Evolutionary conservation across 2,797 vertebrate species (phyloP).

Genomic region (Euphonia xanthogaster): DNA sequence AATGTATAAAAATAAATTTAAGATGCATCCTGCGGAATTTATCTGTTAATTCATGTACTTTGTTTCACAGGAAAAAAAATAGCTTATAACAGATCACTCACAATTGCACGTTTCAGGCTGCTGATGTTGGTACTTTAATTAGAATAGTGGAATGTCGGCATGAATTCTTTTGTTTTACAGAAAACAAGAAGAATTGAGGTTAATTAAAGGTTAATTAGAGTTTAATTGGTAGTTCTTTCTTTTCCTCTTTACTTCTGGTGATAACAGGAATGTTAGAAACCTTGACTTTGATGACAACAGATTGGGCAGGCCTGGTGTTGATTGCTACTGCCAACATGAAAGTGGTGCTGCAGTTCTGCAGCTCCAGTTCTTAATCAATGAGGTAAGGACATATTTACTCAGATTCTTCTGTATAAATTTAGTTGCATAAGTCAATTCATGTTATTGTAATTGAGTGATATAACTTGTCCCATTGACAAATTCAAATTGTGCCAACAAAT

Average conservation of each 20-base stretch:
- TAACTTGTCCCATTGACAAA: background rate
- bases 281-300: conserved; percentile 88
- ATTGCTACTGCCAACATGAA: conserved; percentile 95
- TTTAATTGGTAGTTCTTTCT: conserved; percentile 10
- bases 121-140: background rate
- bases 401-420: background rate
- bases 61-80: background rate
- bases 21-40: background rate
- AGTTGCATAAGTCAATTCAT: background rate
- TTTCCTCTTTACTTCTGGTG: background rate
- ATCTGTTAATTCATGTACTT: background rate
- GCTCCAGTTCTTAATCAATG: conserved; percentile 97
- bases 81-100: background rate
- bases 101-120: background rate
- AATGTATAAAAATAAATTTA: background rate
- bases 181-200: conserved; percentile 35
- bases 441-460: background rate
- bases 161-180: conserved; percentile 26
- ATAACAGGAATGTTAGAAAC: conserved; percentile 66
- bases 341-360: conserved; percentile 92
- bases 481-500: background rate
- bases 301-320: conserved; percentile 94
- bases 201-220: conserved; percentile 45
- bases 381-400: conserved; percentile 81
- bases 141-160: background rate